Evolutionary conservation across 2,797 vertebrate genomes (phyloP).

Genomic region (Acrossocheilus wenchowensis): DNA sequence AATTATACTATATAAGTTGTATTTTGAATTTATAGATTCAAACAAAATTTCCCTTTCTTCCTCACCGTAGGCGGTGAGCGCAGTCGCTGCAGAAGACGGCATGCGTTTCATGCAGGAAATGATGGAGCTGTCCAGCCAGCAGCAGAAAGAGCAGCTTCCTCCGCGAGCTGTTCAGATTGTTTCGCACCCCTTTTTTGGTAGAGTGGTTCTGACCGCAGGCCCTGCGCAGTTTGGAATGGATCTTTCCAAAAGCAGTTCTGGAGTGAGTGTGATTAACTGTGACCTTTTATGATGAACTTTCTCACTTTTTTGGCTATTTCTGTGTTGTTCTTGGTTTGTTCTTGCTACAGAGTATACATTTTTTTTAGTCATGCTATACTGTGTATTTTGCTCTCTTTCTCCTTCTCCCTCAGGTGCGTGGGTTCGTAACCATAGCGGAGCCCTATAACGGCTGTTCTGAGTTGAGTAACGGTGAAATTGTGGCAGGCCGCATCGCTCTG

Average conservation of each 20-base stretch:
- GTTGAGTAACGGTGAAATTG: constrained; percentile 87
- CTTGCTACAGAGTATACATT: constrained; percentile 5
- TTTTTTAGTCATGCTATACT: constrained; percentile 12
- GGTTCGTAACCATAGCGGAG: constrained; percentile 91
- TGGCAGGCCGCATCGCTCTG: constrained; percentile 92
- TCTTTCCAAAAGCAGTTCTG: constrained; percentile 91
- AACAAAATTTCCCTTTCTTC: background rate
- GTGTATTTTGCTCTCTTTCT: background rate
- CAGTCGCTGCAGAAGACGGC: constrained; percentile 94
- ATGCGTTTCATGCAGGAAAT: constrained; percentile 99
- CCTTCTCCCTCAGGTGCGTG: constrained; percentile 82
- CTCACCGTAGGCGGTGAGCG: constrained; percentile 87
- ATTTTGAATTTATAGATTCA: too few relatives aligned
- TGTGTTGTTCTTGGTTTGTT: background rate
- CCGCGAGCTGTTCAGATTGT: constrained; percentile 96
- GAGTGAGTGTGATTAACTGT: constrained; percentile 77
- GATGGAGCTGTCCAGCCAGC: constrained; percentile 98
- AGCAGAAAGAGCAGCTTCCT: constrained; percentile 97
- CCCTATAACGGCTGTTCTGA: constrained; percentile 94
- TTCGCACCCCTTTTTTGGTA: constrained; percentile 95
- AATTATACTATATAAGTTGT: too few relatives aligned
- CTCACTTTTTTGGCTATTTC: background rate
- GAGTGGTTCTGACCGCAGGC: constrained; percentile 96
- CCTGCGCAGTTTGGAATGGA: constrained; percentile 97
- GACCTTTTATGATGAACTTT: constrained; percentile 3